Conservation (phyloP, 2,888 invertebrate species). For the Odontocolon sp. region DNA sequence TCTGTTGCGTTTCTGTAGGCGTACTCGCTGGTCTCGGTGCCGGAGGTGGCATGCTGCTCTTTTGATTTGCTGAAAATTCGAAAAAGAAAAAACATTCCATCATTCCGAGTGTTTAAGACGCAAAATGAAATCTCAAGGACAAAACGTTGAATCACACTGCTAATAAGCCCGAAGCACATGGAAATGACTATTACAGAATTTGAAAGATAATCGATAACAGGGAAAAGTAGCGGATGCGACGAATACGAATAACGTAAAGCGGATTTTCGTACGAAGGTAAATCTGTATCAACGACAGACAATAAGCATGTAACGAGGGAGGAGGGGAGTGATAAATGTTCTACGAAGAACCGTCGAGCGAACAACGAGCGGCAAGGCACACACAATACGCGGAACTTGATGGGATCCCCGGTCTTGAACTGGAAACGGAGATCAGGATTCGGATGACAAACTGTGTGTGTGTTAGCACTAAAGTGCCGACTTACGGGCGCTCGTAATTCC, state of each 20-base stretch:
- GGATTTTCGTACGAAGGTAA: slow-evolving; percentile 1
- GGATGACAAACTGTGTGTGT: slow-evolving; percentile 30
- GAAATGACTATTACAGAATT: background rate
- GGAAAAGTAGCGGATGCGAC: background rate
- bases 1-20: slow-evolving; percentile 82
- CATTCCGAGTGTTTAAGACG: background rate
- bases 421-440: slow-evolving; percentile 26
- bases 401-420: background rate
- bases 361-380: slow-evolving; percentile 2
- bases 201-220: background rate
- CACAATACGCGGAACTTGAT: slow-evolving; percentile 12
- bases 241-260: slow-evolving; percentile 10
- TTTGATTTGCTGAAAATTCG: slow-evolving; percentile 74
- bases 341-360: slow-evolving; percentile 30
- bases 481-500: slow-evolving; percentile 69
- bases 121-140: background rate
- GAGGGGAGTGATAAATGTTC: background rate
- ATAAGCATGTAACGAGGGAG: background rate
- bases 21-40: slow-evolving; percentile 77
- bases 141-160: slow-evolving; percentile 3
- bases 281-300: slow-evolving; percentile 10
- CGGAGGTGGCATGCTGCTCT: slow-evolving; percentile 74
- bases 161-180: slow-evolving; percentile 43
- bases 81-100: background rate
- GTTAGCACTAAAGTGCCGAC: slow-evolving; percentile 63